Evolutionary conservation across 2,797 vertebrate genomes (phyloP), one percentile per base, ranked within the genome.

Genomic region (Phaenicophaeus curvirostris): DNA sequence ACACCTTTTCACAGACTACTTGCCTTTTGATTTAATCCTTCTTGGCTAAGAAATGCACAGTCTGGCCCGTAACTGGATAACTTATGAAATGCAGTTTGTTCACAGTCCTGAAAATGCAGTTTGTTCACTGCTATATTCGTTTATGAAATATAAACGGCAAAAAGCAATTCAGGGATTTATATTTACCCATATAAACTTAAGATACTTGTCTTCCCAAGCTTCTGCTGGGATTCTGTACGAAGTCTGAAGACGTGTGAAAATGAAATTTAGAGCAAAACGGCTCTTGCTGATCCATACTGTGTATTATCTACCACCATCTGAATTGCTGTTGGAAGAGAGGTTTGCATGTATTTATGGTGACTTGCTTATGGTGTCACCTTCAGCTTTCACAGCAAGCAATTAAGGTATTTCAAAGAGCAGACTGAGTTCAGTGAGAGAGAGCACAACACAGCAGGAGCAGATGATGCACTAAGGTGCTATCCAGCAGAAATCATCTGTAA

Each of bases 291-390:
- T 82, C 59, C 23, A 25, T 41, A 54, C 50, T 55, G 33, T 31
- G 63, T 30, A 25, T 41, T 65, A 23, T 30, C 76, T 78, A 28
- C 42, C 87, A 27, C n/a, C 7, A 12, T 71, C 67, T 76, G 59
- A 85, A 90, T 74, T 90, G 44, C 74, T 82, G 39, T 71, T 77
- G 11, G 84, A 46, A 57, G 73, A 50, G 25, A 94, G 21, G 30
- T 74, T 91, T 91, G 76, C 78, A 33, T 85, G 48, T 63, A 54
- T 81, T 92, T 95, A 23, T 76, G 87, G 69, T 69, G 89, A 91
- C 87, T 96, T 91, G 80, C 65, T 90, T 82, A 58, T 21, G 33
- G 90, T 86, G 89, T 97, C 94, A 96, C 87, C 89, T 94, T 94
- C 87, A 91, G 83, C 82, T 82, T 85, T 91, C 65, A 81, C 53